phyloP scores from a whole-genome alignment of 2,888 invertebrate species.

The Catocala sponsa region DNA sequence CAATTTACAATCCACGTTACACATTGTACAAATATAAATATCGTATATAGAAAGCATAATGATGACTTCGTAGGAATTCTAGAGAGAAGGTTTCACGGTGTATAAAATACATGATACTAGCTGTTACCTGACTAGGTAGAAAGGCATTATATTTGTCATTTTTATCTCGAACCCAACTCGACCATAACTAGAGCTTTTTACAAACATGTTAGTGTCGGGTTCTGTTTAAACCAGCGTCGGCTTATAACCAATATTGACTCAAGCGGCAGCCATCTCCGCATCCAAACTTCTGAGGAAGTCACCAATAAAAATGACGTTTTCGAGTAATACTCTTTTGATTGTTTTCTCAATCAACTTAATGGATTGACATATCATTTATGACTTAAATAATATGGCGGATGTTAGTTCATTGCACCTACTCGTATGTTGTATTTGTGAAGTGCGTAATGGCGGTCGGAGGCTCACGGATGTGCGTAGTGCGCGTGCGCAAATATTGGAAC shows the following conservation, averaged over 20 bases:
- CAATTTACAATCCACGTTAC: no score
- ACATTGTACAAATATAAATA: no score
- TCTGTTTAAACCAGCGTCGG: background rate
- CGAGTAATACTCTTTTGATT: constrained; percentile 15
- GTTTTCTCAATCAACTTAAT: constrained; percentile 14
- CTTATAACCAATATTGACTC: constrained; percentile 13
- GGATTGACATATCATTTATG: constrained; percentile 32
- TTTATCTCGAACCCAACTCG: no score
- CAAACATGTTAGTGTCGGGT: background rate
- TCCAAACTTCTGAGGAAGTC: constrained; percentile 15
- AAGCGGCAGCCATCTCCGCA: constrained; percentile 5
- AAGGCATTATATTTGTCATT: no score
- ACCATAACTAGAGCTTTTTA: no score
- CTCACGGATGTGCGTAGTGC: constrained; percentile 69
- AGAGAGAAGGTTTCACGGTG: no score
- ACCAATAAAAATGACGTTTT: constrained; percentile 16
- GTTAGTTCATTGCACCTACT: constrained; percentile 63
- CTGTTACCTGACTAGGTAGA: no score
- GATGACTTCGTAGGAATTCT: no score
- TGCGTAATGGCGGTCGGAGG: constrained; percentile 58
- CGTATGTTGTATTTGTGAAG: constrained; percentile 47
- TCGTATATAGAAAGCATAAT: no score
- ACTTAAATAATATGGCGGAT: constrained; percentile 47
- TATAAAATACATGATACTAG: no score
- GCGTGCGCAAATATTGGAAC: constrained; percentile 74